phyloP scores from a whole-genome alignment of 2,113 vertebrate species.

The Eira barbara region DNA sequence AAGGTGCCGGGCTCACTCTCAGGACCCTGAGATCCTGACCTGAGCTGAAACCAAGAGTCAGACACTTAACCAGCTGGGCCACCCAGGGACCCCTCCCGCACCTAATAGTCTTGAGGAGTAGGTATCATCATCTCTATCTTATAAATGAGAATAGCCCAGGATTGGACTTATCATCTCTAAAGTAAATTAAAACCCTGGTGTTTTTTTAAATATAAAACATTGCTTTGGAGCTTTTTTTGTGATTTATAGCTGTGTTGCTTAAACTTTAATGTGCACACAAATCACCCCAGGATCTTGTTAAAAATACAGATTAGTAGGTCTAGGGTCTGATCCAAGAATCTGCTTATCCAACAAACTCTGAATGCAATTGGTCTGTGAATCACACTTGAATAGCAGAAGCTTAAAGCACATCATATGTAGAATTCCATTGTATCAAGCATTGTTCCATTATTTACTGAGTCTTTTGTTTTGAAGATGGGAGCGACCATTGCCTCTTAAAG shows the following conservation, averaged over 20 bases:
- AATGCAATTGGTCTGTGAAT: background rate
- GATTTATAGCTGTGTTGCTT: background rate
- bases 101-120: background rate
- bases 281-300: background rate
- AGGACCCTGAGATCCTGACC: background rate
- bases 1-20: background rate
- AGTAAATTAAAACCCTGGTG: background rate
- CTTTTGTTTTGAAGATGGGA: background rate
- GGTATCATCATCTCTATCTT: background rate
- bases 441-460: background rate
- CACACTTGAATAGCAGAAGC: background rate
- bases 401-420: background rate
- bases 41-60: background rate
- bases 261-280: background rate
- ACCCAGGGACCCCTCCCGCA: background rate
- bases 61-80: background rate
- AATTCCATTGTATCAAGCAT: background rate
- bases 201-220: background rate
- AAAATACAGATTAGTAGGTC: background rate
- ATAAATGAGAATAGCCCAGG: background rate
- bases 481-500: background rate
- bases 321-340: background rate
- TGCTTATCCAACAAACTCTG: background rate
- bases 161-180: background rate
- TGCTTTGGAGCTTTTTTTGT: slow-evolving; percentile 11